Base-by-base conservation (phyloP, 2,888 invertebrate genomes). In the Lottia gigantea region DNA sequence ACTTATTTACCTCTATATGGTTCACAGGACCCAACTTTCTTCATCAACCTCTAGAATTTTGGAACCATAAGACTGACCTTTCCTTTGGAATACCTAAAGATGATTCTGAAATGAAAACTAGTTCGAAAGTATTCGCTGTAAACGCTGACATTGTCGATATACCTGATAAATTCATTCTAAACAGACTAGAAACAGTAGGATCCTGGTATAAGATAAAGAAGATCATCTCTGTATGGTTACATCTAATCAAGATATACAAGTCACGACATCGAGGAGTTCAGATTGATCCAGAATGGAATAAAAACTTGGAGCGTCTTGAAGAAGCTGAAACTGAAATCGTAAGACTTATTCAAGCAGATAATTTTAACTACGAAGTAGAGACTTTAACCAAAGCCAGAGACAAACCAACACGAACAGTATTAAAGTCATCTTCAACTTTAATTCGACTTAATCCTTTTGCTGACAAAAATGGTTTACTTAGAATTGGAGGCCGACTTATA, bases 401-500 rank as follows among this genome's bases (percentile, higher is more conserved):
- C 3, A 19, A 55, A n/a, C 11, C 55, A 12, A 8, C n/a, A n/a
- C 7, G n/a, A 8, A 55, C n/a, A n/a, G n/a, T n/a, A n/a, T n/a
- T n/a, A 19, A 55, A 55, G 14, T 55, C 55, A 19, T 55, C 55
- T 12, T 23, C n/a, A 3, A n/a, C n/a, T n/a, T n/a, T 55, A 6
- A 19, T 55, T 4, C n/a, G 19, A 8, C 23, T 55, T 7, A 55
- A 55, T n/a, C 55, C n/a, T n/a, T 55, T 55, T n/a, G 11, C n/a
- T 11, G 55, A 55, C n/a, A 19, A 55, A 19, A 4, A 55, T n/a
- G 55, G 55, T n/a, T 11, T 55, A 2, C 6, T 55, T 12, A 1
- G 55, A 55, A n/a, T 55, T n/a, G 55, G 55, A n/a, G 55, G 55
- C n/a, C 1, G 55, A 12, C n/a, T 55, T 55, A 55, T n/a, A 55